A percentile compares a stretch with the other conserved stretches of the same genome.
Conservation (phyloP, 2,113 vertebrate species). For the Cheilinus undulatus region DNA sequence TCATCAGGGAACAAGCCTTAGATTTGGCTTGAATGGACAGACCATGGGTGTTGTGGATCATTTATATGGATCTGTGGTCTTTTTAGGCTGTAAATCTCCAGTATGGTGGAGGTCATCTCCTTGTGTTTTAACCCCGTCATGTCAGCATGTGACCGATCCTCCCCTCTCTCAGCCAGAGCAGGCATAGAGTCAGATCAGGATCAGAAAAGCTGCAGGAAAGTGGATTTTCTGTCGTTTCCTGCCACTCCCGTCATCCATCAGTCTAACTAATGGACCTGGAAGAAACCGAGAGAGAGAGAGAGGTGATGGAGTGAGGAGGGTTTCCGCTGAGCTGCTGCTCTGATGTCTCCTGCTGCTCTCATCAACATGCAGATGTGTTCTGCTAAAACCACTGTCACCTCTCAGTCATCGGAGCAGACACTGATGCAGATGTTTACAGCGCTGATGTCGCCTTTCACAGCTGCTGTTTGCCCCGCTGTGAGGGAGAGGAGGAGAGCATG, state of each 20-base stretch:
- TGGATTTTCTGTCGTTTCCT: slow-evolving; percentile 51
- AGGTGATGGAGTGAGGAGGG: slow-evolving; percentile 16
- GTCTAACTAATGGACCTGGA: slow-evolving; percentile 61
- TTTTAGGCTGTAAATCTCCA: neutral
- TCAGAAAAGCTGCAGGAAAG: slow-evolving; percentile 50
- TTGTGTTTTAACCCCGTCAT: slow-evolving; percentile 22
- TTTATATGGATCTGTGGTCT: neutral
- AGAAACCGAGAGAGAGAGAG: slow-evolving; percentile 17
- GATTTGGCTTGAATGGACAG: too few relatives aligned
- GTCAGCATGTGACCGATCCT: slow-evolving; percentile 22
- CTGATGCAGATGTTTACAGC: slow-evolving; percentile 46
- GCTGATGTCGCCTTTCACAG: slow-evolving; percentile 18
- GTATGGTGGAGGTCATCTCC: neutral
- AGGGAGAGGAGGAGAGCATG: slow-evolving; percentile 20
- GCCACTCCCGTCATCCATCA: slow-evolving; percentile 59
- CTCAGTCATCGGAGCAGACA: slow-evolving; percentile 49
- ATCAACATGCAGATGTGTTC: slow-evolving; percentile 49
- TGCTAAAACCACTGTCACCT: slow-evolving; percentile 34
- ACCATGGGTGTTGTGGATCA: too few relatives aligned
- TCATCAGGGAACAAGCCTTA: too few relatives aligned
- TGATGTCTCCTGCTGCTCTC: slow-evolving; percentile 44
- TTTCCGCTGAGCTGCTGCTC: neutral
- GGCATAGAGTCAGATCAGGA: slow-evolving; percentile 25
- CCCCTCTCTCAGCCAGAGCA: slow-evolving; percentile 10
- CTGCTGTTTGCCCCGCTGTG: slow-evolving; percentile 51